Conservation (phyloP, 2,888 invertebrate species). For the Cephus pygmeus region DNA sequence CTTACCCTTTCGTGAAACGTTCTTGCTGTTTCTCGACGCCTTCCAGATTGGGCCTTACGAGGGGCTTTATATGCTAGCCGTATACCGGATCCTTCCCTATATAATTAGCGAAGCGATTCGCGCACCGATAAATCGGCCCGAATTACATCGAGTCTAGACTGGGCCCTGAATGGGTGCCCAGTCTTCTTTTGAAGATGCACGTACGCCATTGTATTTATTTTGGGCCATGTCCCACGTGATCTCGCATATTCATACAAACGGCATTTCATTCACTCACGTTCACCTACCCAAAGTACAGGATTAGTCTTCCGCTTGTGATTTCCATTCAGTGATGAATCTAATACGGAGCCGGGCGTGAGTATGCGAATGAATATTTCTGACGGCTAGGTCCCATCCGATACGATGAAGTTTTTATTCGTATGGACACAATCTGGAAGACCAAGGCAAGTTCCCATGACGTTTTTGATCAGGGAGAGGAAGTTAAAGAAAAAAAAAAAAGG, state of each 20-base stretch:
- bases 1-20: neutral
- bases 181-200: neutral
- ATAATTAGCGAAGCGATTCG: neutral
- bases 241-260: constrained; percentile 36
- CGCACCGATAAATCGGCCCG: constrained; percentile 19
- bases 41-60: neutral
- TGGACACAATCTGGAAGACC: neutral
- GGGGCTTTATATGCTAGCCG: neutral
- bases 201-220: constrained; percentile 22
- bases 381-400: constrained; percentile 24
- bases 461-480: neutral
- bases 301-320: constrained; percentile 42
- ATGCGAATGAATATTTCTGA: constrained; percentile 48
- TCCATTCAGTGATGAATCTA: constrained; percentile 37
- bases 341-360: constrained; percentile 40
- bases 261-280: neutral
- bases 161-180: neutral
- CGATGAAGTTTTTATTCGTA: neutral
- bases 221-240: constrained; percentile 47
- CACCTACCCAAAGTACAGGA: constrained; percentile 25
- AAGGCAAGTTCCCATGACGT: neutral
- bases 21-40: neutral
- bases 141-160: constrained; percentile 11
- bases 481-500: neutral
- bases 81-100: neutral